Conservation (phyloP, 2,113 vertebrate species). For the Cyanoderma ruficeps region DNA sequence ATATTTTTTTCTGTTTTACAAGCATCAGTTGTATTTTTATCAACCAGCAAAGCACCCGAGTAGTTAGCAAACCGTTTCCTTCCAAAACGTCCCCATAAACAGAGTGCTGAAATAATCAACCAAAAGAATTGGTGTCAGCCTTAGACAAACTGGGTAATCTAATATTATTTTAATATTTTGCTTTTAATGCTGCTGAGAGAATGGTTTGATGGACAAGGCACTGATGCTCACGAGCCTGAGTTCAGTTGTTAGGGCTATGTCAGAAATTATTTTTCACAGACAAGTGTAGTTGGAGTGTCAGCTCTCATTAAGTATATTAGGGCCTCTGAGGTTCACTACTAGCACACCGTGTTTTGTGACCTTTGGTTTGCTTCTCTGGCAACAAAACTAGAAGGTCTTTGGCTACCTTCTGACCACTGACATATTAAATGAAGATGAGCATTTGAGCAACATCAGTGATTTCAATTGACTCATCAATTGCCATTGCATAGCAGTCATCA, state of each 20-base stretch:
- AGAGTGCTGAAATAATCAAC: not conserved
- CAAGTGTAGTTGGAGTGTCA: not conserved
- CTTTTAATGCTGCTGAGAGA: slow-evolving; percentile 31
- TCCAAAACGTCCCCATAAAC: not conserved
- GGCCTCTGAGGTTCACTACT: not conserved
- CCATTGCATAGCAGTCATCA: slow-evolving; percentile 53
- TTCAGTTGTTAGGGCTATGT: slow-evolving; percentile 10
- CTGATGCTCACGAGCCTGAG: not conserved
- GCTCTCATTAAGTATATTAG: not conserved
- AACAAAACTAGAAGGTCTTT: slow-evolving; percentile 46
- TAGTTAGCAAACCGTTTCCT: not conserved
- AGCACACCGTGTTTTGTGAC: not conserved
- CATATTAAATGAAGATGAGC: slow-evolving; percentile 72
- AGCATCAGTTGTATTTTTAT: not conserved
- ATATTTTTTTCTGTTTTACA: not conserved
- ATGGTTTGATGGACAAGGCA: slow-evolving; percentile 45
- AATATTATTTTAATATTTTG: slow-evolving; percentile 45
- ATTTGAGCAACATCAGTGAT: slow-evolving; percentile 66
- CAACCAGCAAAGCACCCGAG: not conserved
- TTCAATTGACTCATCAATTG: slow-evolving; percentile 77
- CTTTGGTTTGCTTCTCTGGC: slow-evolving; percentile 8
- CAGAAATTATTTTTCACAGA: slow-evolving; percentile 46
- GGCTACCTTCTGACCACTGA: slow-evolving; percentile 69
- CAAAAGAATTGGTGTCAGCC: slow-evolving; percentile 10
- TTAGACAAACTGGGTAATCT: slow-evolving; percentile 23